A percentile compares a stretch with the other conserved stretches of the same genome.
phyloP scores from a whole-genome alignment of 2,113 vertebrate genomes.

The Gasterosteus aculeatus region DNA sequence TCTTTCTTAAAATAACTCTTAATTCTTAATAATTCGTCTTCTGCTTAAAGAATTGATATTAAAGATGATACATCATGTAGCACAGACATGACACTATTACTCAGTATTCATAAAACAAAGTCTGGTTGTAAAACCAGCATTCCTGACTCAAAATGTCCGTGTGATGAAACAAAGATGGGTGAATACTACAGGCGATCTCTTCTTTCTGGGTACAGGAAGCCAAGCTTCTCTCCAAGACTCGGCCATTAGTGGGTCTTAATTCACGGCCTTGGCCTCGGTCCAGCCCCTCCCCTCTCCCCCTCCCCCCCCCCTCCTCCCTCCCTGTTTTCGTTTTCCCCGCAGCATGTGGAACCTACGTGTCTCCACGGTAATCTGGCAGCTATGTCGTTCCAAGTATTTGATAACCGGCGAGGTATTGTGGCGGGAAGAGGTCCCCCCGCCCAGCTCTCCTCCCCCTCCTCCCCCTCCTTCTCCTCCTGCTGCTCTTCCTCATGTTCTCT shows the following conservation, averaged over 20 bases:
- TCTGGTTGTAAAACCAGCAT: neutral
- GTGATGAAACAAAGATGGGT: neutral
- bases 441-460: conserved; percentile 20
- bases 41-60: too few relatives aligned
- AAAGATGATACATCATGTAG: too few relatives aligned
- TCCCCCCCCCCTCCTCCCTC: neutral
- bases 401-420: conserved; percentile 68
- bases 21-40: too few relatives aligned
- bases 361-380: conserved; percentile 66
- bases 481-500: neutral
- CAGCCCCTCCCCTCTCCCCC: conserved; percentile 30
- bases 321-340: conserved; percentile 55
- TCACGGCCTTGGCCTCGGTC: conserved; percentile 51
- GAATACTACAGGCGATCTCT: conserved; percentile 27
- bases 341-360: conserved; percentile 60
- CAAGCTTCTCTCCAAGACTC: conserved; percentile 20
- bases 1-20: too few relatives aligned
- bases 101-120: neutral
- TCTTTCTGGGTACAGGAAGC: conserved; percentile 39
- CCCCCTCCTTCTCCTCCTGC: conserved; percentile 17
- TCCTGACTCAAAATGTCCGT: neutral
- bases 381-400: conserved; percentile 47
- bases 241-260: conserved; percentile 47
- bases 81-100: neutral
- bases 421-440: conserved; percentile 53